Conservation (phyloP, 2,888 invertebrate species). For the Drosophila affinis region DNA sequence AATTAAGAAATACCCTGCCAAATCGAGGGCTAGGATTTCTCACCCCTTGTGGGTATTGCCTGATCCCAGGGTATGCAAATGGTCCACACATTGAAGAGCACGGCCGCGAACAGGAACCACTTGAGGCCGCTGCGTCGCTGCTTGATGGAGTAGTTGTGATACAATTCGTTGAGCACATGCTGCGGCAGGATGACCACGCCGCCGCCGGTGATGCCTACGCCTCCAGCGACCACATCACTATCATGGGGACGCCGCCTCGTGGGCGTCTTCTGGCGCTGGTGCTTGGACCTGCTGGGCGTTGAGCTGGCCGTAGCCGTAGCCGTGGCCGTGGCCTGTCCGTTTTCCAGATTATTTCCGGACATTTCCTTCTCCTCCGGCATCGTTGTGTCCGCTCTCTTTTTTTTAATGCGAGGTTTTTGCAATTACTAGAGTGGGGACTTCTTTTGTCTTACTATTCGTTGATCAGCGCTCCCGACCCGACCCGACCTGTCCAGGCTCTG, state of each 20-base stretch:
- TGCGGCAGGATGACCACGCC: constrained; percentile 84
- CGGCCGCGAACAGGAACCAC: constrained; percentile 88
- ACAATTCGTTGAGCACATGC: constrained; percentile 88
- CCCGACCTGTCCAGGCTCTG: constrained; percentile 18
- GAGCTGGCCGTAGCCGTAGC: constrained; percentile 19
- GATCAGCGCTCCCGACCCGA: constrained; percentile 39
- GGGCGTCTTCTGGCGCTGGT: constrained; percentile 55
- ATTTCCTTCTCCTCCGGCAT: constrained; percentile 65
- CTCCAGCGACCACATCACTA: constrained; percentile 60
- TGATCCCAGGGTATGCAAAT: constrained; percentile 85
- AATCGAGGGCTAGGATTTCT: constrained; percentile 37
- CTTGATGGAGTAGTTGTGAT: constrained; percentile 89
- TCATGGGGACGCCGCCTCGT: constrained; percentile 59
- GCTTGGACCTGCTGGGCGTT: constrained; percentile 7
- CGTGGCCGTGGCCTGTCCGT: constrained; percentile 57
- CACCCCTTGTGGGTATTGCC: constrained; percentile 81
- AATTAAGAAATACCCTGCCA: not conserved
- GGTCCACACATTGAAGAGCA: constrained; percentile 88
- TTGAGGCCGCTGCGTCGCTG: constrained; percentile 89
- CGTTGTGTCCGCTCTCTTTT: not conserved
- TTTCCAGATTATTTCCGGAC: constrained; percentile 54
- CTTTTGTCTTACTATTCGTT: constrained; percentile 38
- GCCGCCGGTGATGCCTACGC: constrained; percentile 66
- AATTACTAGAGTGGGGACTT: constrained; percentile 9
- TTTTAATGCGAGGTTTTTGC: constrained; percentile 33